Evolutionary conservation across 2,113 vertebrate genomes (phyloP).

Genomic region (Gracilinanus agilis): DNA sequence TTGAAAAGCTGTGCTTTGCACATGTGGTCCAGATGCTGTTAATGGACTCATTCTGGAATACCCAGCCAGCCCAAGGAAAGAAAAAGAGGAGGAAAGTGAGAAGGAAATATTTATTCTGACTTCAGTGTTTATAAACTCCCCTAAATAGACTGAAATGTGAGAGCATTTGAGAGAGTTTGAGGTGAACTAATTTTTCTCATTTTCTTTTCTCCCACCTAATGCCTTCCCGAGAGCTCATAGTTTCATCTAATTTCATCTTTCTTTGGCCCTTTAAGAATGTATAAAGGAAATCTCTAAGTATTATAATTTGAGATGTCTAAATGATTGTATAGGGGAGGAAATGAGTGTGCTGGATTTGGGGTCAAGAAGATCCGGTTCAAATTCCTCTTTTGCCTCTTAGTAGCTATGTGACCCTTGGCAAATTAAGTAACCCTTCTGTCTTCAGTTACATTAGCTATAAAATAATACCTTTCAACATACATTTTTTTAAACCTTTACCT

Average conservation of each 20-base stretch:
- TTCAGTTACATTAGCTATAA: neutral
- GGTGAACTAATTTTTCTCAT: neutral
- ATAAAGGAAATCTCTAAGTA: neutral
- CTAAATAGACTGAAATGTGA: neutral
- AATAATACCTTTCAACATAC: no score
- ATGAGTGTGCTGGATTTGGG: neutral
- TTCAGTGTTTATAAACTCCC: neutral
- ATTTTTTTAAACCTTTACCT: no score
- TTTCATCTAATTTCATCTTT: neutral
- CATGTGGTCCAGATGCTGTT: neutral
- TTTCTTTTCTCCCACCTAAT: neutral
- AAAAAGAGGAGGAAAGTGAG: neutral
- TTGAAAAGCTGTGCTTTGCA: neutral
- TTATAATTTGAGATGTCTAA: neutral
- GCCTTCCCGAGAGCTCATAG: neutral
- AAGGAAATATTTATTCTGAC: constrained; percentile 1
- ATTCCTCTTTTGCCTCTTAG: neutral
- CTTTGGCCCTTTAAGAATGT: neutral
- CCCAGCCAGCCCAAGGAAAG: neutral
- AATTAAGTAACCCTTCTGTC: neutral
- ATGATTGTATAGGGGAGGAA: neutral
- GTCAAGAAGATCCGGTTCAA: neutral
- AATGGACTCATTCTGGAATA: neutral
- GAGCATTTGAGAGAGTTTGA: neutral
- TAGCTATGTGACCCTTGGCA: neutral